Evolutionary conservation across 2,797 vertebrate genomes (phyloP), one percentile per base, ranked within the genome.

Genomic region (Mus spretus): DNA sequence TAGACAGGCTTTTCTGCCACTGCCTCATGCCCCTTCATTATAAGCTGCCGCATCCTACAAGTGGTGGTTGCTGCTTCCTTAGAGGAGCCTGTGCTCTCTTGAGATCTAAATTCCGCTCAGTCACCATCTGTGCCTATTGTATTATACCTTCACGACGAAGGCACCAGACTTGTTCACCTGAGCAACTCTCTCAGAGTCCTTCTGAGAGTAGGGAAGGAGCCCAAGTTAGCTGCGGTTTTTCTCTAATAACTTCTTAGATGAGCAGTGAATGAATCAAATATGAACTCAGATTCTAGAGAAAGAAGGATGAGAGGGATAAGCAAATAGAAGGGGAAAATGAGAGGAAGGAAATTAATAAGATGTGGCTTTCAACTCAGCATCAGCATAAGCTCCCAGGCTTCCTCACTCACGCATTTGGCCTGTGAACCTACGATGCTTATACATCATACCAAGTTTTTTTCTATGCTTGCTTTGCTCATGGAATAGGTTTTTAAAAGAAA

Each of bases 391-490:
- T 78, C 67, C 2, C 47, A 6, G 9, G 1, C 77, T 53, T 80
- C 11, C 11, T 94, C 78, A 61, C 44, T 77, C 44, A 44, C 10
- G 79, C 3, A 31, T 72, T 94, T 88, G 11, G 55, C 47, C 78
- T 82, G 12, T 75, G 63, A 83, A 50, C 50, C 40, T 92, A 74
- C 34, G 94, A 86, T 80, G 24, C 77, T 9, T 37, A 53, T 12
- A 50, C 53, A 89, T 24, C 34, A 63, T 17, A 67, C 20, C 80
- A 89, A 84, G 61, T 80, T 79, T 97, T 97, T n/a, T 87, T 91
- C 61, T 65, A 50, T 22, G 40, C 89, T 40, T 11, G 19, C 77
- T 91, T 93, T 31, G 24, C 59, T 93, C 37, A 93, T n/a, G 82
- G 28, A 77, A 26, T 28, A 67, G 22, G 15, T 77, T 72, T 72